phyloP scores from a whole-genome alignment of 2,797 vertebrate genomes.

The Synaphobranchus kaupii region DNA sequence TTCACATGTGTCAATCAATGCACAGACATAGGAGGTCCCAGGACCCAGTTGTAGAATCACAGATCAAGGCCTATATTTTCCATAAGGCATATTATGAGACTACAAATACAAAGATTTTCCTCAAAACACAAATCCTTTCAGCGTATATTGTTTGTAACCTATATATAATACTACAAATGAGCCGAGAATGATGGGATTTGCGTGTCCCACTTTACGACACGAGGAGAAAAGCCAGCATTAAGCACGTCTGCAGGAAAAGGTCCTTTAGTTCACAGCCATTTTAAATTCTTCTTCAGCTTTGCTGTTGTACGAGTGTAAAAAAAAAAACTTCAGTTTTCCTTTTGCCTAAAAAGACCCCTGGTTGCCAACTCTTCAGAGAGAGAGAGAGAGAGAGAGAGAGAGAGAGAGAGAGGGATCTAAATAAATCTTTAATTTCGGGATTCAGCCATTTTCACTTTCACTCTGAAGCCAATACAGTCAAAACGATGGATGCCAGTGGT shows the following conservation, averaged over 20 bases:
- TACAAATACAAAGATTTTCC: background rate
- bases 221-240: slow-evolving; percentile 26
- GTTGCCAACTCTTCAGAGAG: background rate
- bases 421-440: background rate
- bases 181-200: slow-evolving; percentile 35
- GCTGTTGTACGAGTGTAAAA: background rate
- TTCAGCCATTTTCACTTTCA: background rate
- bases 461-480: background rate
- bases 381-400: background rate
- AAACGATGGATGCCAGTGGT: background rate
- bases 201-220: slow-evolving; percentile 37
- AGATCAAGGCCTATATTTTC: background rate
- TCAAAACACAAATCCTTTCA: slow-evolving; percentile 12
- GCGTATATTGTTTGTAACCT: background rate
- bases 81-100: background rate
- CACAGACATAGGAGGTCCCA: background rate
- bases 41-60: background rate
- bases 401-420: background rate
- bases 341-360: background rate
- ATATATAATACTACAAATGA: slow-evolving; percentile 9
- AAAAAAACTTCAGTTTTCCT: background rate
- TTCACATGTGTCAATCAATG: background rate
- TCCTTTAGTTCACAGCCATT: slow-evolving; percentile 3
- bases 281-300: background rate
- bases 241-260: slow-evolving; percentile 2